Percentiles rank a stretch among this genome's conserved stretches.
phyloP scores from a whole-genome alignment of 2,888 invertebrate genomes.

The Drosophila atripex region DNA sequence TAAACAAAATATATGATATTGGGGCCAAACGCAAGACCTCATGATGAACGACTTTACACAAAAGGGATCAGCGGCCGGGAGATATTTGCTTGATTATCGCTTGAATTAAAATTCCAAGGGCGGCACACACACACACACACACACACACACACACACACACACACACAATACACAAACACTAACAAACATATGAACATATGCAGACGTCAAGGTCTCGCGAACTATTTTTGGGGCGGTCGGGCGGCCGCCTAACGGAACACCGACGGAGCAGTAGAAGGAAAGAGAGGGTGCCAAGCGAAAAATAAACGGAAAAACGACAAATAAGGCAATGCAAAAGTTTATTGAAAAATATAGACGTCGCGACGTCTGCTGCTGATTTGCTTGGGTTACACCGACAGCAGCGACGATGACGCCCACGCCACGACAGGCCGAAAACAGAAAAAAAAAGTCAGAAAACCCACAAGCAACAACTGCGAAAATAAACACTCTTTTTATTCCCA shows the following conservation, averaged over 20 bases:
- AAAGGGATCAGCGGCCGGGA: constrained; percentile 6
- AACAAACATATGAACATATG: not conserved
- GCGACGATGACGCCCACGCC: constrained; percentile 37
- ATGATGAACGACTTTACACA: constrained; percentile 49
- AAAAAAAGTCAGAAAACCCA: constrained; percentile 2
- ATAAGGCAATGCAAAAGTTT: constrained; percentile 77
- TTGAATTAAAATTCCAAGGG: constrained; percentile 67
- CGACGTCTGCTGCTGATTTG: constrained; percentile 72
- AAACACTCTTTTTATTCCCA: constrained; percentile 9
- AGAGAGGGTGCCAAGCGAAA: constrained; percentile 25
- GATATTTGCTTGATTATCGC: constrained; percentile 29
- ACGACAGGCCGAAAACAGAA: constrained; percentile 18
- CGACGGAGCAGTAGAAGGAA: constrained; percentile 39
- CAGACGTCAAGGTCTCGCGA: constrained; percentile 60
- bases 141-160: not conserved
- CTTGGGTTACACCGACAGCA: constrained; percentile 69
- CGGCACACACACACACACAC: constrained; percentile 6
- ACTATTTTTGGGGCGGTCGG: constrained; percentile 67
- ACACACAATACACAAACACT: not conserved
- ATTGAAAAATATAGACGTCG: constrained; percentile 67
- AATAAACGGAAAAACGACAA: constrained; percentile 65
- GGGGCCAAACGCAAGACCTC: constrained; percentile 29
- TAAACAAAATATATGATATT: constrained; percentile 45
- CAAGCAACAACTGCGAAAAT: constrained; percentile 18
- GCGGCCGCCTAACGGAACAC: constrained; percentile 53